Evolutionary conservation across 2,113 vertebrate genomes (phyloP), one percentile per base, ranked within the genome.

Genomic region (Noctilio leporinus): DNA sequence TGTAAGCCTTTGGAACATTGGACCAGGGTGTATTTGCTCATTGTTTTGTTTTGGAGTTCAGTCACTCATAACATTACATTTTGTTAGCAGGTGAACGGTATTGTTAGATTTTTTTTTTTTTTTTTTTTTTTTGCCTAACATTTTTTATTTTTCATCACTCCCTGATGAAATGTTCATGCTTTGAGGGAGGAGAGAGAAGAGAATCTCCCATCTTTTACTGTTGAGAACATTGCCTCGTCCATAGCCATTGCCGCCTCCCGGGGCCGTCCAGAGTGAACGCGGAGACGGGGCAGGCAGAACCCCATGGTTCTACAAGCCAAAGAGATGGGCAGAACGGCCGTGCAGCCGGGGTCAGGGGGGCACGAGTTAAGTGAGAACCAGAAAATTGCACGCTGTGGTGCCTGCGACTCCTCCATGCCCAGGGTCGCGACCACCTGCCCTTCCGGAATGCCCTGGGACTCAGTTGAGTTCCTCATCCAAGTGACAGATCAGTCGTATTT

Each of bases 271-370:
- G 53, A 59, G 30, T 38, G 15, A 33, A 77, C 1, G 20, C 85
- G 30, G 15, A 69, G 15, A 69, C 1, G 17, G 47, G 94, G 82
- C 70, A 2, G 43, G 93, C 93, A 65, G 53, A 55, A 16, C 86
- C 85, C 9, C 5, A 20, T 47, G 64, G 89, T 96, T 97, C 88
- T 59, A 97, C 95, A 98, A 96, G 97, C 98, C 98, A 98, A 98
- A 98, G 98, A 98, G 95, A 81, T 33, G 81, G 95, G 86, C 69
- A 40, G 92, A 73, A 64, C 45, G 38, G 95, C 78, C 93, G 97
- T 65, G 89, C 85, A 92, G 91, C 96, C 86, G 83, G 96, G 95
- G 96, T 87, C 83, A 70, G 20, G 76, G 88, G 70, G 93, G 92
- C 19, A 26, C 69, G 95, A 73, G 80, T 62, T 7, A 57, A 97